Evolutionary conservation across 2,888 invertebrate species (phyloP).

Genomic region (Pachycephus smyrnensis): DNA sequence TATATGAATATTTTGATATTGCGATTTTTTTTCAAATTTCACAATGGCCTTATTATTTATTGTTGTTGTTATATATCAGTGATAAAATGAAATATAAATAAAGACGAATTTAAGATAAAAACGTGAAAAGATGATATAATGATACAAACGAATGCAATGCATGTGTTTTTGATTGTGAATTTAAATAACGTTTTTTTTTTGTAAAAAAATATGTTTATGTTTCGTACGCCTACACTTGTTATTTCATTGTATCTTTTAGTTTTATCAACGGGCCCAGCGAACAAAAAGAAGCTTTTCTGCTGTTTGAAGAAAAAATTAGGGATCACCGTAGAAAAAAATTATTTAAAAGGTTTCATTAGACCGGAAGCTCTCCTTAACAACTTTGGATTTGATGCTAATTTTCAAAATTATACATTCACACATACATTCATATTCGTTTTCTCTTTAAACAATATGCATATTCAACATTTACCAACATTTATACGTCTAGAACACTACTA

Average conservation of each 20-base stretch:
- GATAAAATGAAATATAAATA: neutral
- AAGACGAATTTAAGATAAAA: neutral
- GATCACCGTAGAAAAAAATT: conserved; percentile 38
- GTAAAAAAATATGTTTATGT: neutral
- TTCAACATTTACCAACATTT: neutral
- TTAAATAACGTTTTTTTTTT: neutral
- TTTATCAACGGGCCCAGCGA: neutral
- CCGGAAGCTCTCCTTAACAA: conserved; percentile 24
- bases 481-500: neutral
- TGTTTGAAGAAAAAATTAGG: too few relatives aligned
- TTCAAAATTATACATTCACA: neutral
- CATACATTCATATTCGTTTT: neutral
- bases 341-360: conserved; percentile 34
- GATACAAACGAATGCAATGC: neutral
- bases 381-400: conserved; percentile 8
- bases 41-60: neutral
- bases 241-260: neutral
- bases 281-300: too few relatives aligned
- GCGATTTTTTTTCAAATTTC: neutral
- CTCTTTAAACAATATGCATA: neutral
- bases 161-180: neutral
- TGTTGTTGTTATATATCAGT: neutral
- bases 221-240: neutral
- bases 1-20: neutral
- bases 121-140: neutral